These are phyloP conservation scores for Pocota personata DNA, from an alignment of 2,888 invertebrate genomes.

Conservation along the genomic window DNA sequence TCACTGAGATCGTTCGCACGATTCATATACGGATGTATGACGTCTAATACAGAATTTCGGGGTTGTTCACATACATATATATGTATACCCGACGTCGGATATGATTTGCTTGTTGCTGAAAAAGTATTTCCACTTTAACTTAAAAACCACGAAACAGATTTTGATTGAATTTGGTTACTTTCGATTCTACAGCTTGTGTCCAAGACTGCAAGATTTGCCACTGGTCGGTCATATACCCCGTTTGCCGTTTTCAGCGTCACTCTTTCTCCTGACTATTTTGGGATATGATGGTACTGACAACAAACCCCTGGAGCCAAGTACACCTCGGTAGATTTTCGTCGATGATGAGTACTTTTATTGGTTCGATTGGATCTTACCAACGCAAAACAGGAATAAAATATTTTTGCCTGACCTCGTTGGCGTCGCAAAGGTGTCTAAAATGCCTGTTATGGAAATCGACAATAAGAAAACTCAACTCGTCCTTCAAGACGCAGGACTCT, in stretches of 20 bases:
- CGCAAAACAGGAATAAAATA: conserved; percentile 10
- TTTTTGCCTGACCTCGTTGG: background rate
- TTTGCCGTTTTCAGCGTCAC: background rate
- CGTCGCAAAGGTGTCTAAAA: conserved; percentile 4
- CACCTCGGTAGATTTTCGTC: conserved; percentile 41
- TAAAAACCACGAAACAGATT: no score
- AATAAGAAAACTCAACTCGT: conserved; percentile 31
- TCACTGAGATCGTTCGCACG: no score
- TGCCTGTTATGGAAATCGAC: background rate
- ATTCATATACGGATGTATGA: no score
- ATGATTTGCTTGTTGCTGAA: no score
- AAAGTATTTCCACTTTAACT: no score
- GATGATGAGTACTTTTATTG: conserved; percentile 43
- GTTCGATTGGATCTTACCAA: background rate
- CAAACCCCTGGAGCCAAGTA: conserved; percentile 26
- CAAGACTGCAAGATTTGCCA: background rate
- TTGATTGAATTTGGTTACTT: no score
- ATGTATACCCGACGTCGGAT: no score
- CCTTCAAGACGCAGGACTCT: conserved; percentile 23
- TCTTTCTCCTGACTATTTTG: conserved; percentile 18
- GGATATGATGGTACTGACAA: background rate
- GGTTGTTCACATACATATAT: no score
- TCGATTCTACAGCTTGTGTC: background rate
- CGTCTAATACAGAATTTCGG: no score
- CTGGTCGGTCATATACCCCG: conserved; percentile 7